Evolutionary conservation across 2,797 vertebrate species (phyloP), one percentile per base, ranked within the genome.

Genomic region (Rhinophrynus dorsalis): DNA sequence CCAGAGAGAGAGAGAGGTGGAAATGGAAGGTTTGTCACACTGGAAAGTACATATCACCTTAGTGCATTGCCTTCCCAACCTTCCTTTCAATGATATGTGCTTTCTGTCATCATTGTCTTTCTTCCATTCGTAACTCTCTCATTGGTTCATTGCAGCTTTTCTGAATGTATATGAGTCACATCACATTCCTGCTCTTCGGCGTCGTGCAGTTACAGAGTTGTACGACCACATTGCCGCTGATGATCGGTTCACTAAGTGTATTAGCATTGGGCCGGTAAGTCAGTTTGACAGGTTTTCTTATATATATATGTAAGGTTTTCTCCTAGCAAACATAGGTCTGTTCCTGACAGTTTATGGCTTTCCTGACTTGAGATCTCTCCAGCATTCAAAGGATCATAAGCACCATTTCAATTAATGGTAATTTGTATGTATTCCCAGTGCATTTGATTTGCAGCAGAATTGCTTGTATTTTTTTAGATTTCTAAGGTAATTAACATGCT

Each of bases 401-500:
- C n/a, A n/a, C n/a, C n/a, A n/a, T n/a, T n/a, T n/a, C n/a, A n/a
- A n/a, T n/a, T n/a, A n/a, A n/a, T n/a, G n/a, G n/a, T n/a, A n/a
- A n/a, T n/a, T n/a, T n/a, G n/a, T n/a, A n/a, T n/a, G n/a, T n/a
- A n/a, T n/a, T n/a, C n/a, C n/a, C n/a, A n/a, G n/a, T n/a, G n/a
- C n/a, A n/a, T n/a, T n/a, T n/a, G n/a, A n/a, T n/a, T n/a, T n/a
- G n/a, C n/a, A n/a, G n/a, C n/a, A n/a, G n/a, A n/a, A n/a, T n/a
- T n/a, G n/a, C 11, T 45, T 21, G 3, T 32, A 15, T 27, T 33
- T 70, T n/a, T 38, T 18, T 82, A 99, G 96, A 96, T 99, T 77
- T 98, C 96, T 0, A 99, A 99, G 82, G 95, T 91, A 0, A 93
- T 98, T 80, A 99, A 98, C 81, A 99, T 98, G 96, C 79, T 99